Evolutionary conservation across 2,888 invertebrate species (phyloP).

Genomic region (Monochamus alternatus): DNA sequence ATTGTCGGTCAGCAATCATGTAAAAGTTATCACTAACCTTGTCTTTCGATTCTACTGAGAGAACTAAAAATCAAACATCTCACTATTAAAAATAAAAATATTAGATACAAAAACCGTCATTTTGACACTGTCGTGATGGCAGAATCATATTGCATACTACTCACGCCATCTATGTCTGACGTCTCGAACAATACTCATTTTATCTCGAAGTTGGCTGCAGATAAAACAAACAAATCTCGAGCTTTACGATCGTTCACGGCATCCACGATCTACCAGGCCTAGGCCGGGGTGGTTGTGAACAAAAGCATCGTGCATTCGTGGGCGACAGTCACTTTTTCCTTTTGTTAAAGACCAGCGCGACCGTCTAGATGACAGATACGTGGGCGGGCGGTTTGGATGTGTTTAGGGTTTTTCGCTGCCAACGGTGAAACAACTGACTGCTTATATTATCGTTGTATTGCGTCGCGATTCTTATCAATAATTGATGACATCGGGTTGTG

Average conservation of each 20-base stretch:
- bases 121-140: too few relatives aligned
- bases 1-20: too few relatives aligned
- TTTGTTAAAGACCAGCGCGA: slow-evolving; percentile 30
- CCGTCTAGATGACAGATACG: slow-evolving; percentile 41
- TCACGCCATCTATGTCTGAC: too few relatives aligned
- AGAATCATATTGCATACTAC: too few relatives aligned
- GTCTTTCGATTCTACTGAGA: too few relatives aligned
- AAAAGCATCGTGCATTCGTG: slow-evolving; percentile 39
- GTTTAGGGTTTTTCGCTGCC: slow-evolving; percentile 22
- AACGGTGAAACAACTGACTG: neutral
- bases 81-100: too few relatives aligned
- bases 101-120: too few relatives aligned
- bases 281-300: slow-evolving; percentile 34
- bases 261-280: slow-evolving; percentile 33
- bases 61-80: too few relatives aligned
- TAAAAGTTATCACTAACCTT: too few relatives aligned
- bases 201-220: slow-evolving; percentile 5
- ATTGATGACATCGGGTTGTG: slow-evolving; percentile 20
- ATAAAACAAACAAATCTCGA: slow-evolving; percentile 42
- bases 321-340: slow-evolving; percentile 36
- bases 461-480: slow-evolving; percentile 22
- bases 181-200: too few relatives aligned
- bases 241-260: slow-evolving; percentile 32
- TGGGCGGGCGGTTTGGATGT: slow-evolving; percentile 21
- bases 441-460: neutral